Percentiles rank a stretch among this genome's conserved stretches.
Conservation (phyloP, 2,888 invertebrate genomes). For the Dyspetes luteomarginatus region DNA sequence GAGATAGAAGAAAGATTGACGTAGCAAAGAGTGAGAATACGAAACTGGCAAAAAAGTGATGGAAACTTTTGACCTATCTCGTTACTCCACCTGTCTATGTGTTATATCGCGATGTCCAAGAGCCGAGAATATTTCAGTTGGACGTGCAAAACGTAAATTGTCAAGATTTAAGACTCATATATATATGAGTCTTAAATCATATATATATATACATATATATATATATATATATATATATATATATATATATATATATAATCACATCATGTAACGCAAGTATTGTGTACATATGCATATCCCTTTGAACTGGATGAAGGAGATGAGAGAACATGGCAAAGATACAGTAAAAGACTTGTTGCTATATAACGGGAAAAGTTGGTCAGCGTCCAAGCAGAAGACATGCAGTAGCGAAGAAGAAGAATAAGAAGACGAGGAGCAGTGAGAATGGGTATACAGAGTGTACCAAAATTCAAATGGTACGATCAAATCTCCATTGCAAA, state of each 20-base stretch:
- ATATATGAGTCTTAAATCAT: background rate
- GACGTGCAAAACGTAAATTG: background rate
- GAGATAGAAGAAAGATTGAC: background rate
- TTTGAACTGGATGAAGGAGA: slow-evolving; percentile 35
- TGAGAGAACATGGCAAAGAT: slow-evolving; percentile 1
- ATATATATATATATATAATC: background rate
- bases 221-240: background rate
- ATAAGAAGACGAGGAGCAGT: slow-evolving; percentile 6
- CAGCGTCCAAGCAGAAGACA: slow-evolving; percentile 48
- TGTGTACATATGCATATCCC: background rate
- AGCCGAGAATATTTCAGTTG: background rate
- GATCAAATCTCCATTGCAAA: background rate
- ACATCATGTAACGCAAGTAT: background rate
- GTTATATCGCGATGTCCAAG: background rate
- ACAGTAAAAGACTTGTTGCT: slow-evolving; percentile 40
- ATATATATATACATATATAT: background rate
- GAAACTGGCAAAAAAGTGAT: background rate
- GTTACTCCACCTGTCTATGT: background rate
- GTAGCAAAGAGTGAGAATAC: background rate
- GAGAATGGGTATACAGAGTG: slow-evolving; percentile 28
- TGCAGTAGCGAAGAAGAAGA: slow-evolving; percentile 17
- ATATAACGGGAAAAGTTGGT: slow-evolving; percentile 57
- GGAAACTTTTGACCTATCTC: background rate
- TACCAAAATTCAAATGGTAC: background rate
- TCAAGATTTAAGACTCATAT: background rate